Base-by-base conservation (phyloP, 2,797 vertebrate genomes). In the Neosilurus mollespiculum region DNA sequence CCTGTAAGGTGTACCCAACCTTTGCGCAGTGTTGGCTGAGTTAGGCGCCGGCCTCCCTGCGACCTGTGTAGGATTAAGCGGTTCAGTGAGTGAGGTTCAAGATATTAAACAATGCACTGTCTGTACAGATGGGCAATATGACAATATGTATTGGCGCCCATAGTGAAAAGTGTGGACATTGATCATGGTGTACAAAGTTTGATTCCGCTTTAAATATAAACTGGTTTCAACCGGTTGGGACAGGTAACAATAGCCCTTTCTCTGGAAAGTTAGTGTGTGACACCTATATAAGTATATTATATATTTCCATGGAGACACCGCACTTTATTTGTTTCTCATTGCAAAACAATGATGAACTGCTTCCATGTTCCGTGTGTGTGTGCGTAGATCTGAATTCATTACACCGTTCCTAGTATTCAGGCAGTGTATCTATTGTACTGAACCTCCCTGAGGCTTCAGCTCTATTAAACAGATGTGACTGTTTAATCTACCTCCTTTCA, bases 401-500 rank as follows among this genome's bases (percentile, higher is more conserved):
- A 18, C 49, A 22, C 2, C 10, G 51, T 77, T 3, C 53, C 43
- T 14, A 43, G 4, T 24, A 34, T 37, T 9, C 62, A 67, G 14
- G 30, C 30, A 30, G 69, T 26, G n/a, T 22, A 51, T 49, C 43
- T 64, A 64, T 81, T 85, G 72, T 77, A 24, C 20, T 37, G 30
- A 77, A 53, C 18, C 26, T 24, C 58, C 79, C 73, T 37, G 56
- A 53, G 84, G 84, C 79, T 15, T 62, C 65, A 16, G 14, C 64
- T 24, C 11, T 49, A 54, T 64, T 34, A 81, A 67, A 56, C 79
- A 85, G 72, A 70, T 62, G 72, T 79, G 49, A 26, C 34, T n/a
- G 56, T 2, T 12, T 14, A 76, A 64, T 34, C 18, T 12, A 9
- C 37, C n/a, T 58, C 12, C 83, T 70, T 71, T 70, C 71, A 71